Conservation (phyloP, 2,113 vertebrate species). For the Arizona elegans region DNA sequence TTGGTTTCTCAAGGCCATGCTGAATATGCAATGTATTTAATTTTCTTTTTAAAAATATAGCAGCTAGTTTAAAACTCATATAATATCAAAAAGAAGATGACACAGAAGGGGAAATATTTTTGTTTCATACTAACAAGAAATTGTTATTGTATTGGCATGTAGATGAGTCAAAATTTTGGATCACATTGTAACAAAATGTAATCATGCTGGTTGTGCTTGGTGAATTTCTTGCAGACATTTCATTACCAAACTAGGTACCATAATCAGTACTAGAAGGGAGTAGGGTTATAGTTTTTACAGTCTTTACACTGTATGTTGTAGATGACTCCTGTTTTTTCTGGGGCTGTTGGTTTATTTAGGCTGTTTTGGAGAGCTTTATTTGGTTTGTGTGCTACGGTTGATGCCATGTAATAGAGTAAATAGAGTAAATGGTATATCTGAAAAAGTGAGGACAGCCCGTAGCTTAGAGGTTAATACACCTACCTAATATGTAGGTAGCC, state of each 20-base stretch:
- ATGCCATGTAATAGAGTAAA: not conserved
- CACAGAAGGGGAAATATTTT: not conserved
- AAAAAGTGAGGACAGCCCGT: no score
- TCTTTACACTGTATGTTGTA: not conserved
- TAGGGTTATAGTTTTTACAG: not conserved
- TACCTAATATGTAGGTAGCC: no score
- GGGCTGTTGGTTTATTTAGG: not conserved
- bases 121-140: not conserved
- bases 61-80: not conserved
- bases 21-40: not conserved
- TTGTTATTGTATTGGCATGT: not conserved
- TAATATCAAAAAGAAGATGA: not conserved
- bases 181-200: not conserved
- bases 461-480: no score
- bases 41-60: not conserved
- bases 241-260: not conserved
- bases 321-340: not conserved
- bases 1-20: not conserved
- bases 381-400: not conserved
- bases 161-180: not conserved
- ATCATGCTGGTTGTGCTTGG: not conserved
- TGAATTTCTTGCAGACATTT: not conserved
- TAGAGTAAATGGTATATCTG: no score
- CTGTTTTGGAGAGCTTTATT: not conserved
- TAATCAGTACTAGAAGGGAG: not conserved